These are phyloP conservation scores for Euura lappo DNA, from an alignment of 1,140 invertebrate species.

Conservation along the genomic window DNA sequence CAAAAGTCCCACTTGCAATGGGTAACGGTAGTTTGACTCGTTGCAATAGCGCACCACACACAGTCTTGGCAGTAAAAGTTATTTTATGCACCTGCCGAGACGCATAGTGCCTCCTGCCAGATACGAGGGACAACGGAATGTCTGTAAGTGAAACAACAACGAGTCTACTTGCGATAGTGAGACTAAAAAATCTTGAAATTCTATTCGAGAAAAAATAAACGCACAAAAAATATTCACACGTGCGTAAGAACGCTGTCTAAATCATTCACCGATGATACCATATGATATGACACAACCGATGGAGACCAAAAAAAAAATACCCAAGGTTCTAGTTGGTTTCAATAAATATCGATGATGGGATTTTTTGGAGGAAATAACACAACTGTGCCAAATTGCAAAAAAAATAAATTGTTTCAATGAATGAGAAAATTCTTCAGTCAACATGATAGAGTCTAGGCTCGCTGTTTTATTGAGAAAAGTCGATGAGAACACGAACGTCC, in stretches of 20 bases:
- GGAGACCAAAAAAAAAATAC: no score
- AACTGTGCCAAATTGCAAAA: no score
- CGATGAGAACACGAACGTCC: background rate
- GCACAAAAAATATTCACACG: no score
- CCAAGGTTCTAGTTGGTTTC: no score
- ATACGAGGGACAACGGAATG: background rate
- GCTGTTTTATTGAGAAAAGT: background rate
- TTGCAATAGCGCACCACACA: background rate
- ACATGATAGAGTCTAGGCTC: background rate
- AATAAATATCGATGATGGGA: no score
- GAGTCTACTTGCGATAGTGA: background rate
- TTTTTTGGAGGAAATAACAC: no score
- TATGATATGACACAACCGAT: no score
- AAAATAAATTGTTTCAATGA: no score
- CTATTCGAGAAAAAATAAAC: no score
- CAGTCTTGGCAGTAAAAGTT: slow-evolving; percentile 5
- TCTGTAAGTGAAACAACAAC: background rate
- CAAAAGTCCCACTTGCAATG: background rate
- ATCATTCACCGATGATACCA: no score
- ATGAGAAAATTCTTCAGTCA: background rate
- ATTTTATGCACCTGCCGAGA: slow-evolving; percentile 1
- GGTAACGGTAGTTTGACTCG: background rate
- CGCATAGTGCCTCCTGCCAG: background rate
- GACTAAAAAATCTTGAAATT: no score
- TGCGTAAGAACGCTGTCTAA: no score